Base-by-base conservation (phyloP, 2,888 invertebrate genomes). In the Tethea ocularis region DNA sequence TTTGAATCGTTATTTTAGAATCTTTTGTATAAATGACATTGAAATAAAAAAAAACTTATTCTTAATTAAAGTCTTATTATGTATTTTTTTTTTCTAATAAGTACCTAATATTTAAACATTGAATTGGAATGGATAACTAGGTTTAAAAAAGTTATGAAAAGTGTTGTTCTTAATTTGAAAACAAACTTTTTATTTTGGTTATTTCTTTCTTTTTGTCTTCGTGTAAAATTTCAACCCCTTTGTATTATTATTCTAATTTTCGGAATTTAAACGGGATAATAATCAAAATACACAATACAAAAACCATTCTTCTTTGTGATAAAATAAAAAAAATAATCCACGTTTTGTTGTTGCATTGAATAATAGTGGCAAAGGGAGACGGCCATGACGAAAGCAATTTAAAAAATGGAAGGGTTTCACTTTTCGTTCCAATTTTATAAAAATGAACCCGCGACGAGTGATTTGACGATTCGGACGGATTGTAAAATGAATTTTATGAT, bases 371-470 rank as follows among this genome's bases (percentile, higher is more conserved):
- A 83, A 83, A 85, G 86, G 89, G 88, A 83, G 86, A 46, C 86
- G 33, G 84, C 86, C 89, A 87, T 90, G 91, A 90, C 91, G 89
- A 89, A 89, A 87, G 83, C 86, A 89, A 91, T 91, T 91, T 88
- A 46, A 46, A 87, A 90, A 92, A 88, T 87, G 87, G 86, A 89
- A 87, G 89, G 91, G 91, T 90, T 91, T 89, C 85, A 85, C 83
- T 89, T 88, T 87, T 87, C 84, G 87, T 85, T 88, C 86, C 89
- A 88, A 89, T 89, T 91, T 88, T 82, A 86, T 38, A 90, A 91
- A 90, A 90, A 88, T 86, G 87, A 87, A 86, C 86, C 83, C 82
- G 84, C 85, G 85, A 83, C 84, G 86, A 85, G 83, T 88, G 89
- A 89, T 91, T 91, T 90, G 89, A 90, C 88, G 89, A 88, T 86